phyloP scores from a whole-genome alignment of 2,797 vertebrate species.

The Kryptolebias ocellatus region DNA sequence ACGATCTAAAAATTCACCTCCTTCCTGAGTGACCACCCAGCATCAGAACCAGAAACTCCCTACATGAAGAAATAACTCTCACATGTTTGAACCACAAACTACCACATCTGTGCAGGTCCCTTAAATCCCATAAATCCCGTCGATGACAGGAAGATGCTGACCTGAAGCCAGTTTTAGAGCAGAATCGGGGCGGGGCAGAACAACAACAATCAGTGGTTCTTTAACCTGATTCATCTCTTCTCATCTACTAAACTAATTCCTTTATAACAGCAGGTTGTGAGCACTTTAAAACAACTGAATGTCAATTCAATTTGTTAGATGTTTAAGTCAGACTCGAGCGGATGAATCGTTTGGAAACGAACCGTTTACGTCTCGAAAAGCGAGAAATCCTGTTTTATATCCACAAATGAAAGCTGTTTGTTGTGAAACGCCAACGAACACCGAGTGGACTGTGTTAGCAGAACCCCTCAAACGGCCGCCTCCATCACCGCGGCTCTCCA shows the following conservation, averaged over 20 bases:
- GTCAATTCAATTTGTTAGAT: no score
- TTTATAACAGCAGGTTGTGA: no score
- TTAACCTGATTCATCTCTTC: no score
- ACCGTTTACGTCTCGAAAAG: no score
- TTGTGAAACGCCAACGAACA: not conserved
- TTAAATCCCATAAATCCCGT: not conserved
- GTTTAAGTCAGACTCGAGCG: no score
- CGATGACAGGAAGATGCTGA: not conserved
- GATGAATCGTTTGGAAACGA: no score
- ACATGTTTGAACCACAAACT: not conserved
- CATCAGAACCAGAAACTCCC: slow-evolving; percentile 18
- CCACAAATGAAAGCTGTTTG: no score
- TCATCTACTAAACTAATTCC: no score
- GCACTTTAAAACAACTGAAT: no score
- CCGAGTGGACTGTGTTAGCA: no score
- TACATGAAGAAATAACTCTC: slow-evolving; percentile 41
- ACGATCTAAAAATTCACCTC: slow-evolving; percentile 25
- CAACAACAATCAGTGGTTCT: slow-evolving; percentile 2
- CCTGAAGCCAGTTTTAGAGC: slow-evolving; percentile 18
- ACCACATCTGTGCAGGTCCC: not conserved
- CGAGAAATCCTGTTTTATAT: no score
- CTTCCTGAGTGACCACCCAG: slow-evolving; percentile 7
- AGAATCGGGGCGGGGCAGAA: not conserved
- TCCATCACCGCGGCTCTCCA: slow-evolving; percentile 44
- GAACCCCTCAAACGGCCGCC: slow-evolving; percentile 8